phyloP scores from a whole-genome alignment of 2,113 vertebrate genomes.

The Lucifuga dentata region DNA sequence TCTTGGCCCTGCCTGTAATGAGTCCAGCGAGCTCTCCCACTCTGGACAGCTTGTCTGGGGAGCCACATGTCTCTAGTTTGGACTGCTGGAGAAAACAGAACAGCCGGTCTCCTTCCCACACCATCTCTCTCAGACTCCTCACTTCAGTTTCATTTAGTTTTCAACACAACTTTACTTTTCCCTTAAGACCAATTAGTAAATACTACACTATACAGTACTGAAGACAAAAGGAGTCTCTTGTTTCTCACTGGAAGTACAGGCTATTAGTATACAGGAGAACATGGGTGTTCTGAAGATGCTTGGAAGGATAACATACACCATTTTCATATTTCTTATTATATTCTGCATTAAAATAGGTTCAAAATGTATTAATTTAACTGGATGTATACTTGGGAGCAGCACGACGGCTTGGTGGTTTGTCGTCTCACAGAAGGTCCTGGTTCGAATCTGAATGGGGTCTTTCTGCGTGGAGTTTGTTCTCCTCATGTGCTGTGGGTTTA shows the following conservation, averaged over 20 bases:
- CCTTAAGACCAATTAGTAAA: conserved; percentile 81
- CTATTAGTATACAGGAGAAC: conserved; percentile 46
- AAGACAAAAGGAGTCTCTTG: conserved; percentile 70
- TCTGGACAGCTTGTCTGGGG: conserved; percentile 82
- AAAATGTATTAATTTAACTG: conserved; percentile 28
- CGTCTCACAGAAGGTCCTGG: too few relatives aligned
- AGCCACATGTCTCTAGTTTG: conserved; percentile 81
- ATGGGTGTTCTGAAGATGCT: conserved; percentile 52
- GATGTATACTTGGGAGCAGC: background rate
- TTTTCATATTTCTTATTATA: conserved; percentile 29
- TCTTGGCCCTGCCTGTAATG: conserved; percentile 79
- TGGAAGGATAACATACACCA: conserved; percentile 21
- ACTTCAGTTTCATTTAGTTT: conserved; percentile 76
- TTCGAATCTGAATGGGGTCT: too few relatives aligned
- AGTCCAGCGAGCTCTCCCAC: conserved; percentile 80
- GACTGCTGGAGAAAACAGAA: conserved; percentile 81
- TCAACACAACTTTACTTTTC: conserved; percentile 76
- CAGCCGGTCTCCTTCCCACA: conserved; percentile 82
- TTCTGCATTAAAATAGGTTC: conserved; percentile 1
- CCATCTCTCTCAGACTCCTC: conserved; percentile 78
- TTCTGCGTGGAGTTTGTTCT: too few relatives aligned
- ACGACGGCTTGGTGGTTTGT: too few relatives aligned
- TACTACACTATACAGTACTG: conserved; percentile 55
- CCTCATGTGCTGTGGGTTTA: too few relatives aligned
- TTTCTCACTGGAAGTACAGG: conserved; percentile 56